These are phyloP conservation scores for Rhynchophorus ferrugineus DNA, from an alignment of 1,140 invertebrate species.

Conservation along the genomic window DNA sequence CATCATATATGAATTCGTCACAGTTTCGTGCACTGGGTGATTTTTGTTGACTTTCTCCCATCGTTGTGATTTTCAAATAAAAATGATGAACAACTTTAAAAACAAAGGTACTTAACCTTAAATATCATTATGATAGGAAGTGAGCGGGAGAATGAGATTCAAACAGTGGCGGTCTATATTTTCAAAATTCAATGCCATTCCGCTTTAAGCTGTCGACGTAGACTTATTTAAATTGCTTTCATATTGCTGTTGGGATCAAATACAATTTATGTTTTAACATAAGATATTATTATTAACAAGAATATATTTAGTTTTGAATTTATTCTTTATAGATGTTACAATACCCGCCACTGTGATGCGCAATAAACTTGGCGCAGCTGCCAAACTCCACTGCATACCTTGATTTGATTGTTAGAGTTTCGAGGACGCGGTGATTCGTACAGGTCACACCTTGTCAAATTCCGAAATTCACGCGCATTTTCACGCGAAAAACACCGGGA, in stretches of 20 bases:
- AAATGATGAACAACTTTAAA: no score
- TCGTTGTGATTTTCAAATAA: no score
- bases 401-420: conserved; percentile 13
- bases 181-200: no score
- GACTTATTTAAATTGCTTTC: no score
- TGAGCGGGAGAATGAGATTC: neutral
- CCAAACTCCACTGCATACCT: conserved; percentile 18
- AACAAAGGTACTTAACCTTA: neutral
- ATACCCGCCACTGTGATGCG: conserved; percentile 12
- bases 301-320: no score
- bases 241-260: no score
- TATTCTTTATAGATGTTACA: neutral
- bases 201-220: no score
- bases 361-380: conserved; percentile 15
- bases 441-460: conserved; percentile 17
- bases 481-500: conserved; percentile 15
- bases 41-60: neutral
- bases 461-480: conserved; percentile 18
- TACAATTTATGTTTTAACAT: no score
- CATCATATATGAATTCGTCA: conserved; percentile 13
- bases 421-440: conserved; percentile 14
- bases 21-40: neutral
- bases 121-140: neutral
- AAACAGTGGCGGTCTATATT: neutral
- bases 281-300: no score